phyloP scores from a whole-genome alignment of 1,140 invertebrate species.

The Rhyzopertha dominica region DNA sequence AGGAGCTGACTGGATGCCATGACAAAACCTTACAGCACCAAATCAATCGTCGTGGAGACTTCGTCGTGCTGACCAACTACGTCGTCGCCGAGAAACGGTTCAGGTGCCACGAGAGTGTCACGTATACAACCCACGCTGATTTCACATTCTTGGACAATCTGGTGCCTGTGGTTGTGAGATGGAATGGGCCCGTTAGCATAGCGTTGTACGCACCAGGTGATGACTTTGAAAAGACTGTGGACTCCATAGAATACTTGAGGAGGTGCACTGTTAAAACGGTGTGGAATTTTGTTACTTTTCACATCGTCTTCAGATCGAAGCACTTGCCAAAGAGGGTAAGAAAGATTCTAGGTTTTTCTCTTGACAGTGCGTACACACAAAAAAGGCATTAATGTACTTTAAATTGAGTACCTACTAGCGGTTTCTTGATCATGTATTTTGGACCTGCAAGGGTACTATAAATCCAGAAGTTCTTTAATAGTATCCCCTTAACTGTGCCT shows the following conservation, averaged over 20 bases:
- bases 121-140: slow-evolving; percentile 60
- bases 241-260: slow-evolving; percentile 53
- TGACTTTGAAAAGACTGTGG: slow-evolving; percentile 54
- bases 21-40: too few relatives aligned
- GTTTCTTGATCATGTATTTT: too few relatives aligned
- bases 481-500: too few relatives aligned
- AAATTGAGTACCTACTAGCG: too few relatives aligned
- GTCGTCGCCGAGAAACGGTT: slow-evolving; percentile 51
- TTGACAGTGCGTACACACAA: too few relatives aligned
- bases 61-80: slow-evolving; percentile 82
- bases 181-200: slow-evolving; percentile 60
- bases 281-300: slow-evolving; percentile 56
- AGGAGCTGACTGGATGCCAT: too few relatives aligned
- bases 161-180: slow-evolving; percentile 18
- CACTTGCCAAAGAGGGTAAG: slow-evolving; percentile 51
- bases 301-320: slow-evolving; percentile 57
- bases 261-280: slow-evolving; percentile 49
- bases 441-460: too few relatives aligned
- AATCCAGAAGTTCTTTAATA: too few relatives aligned
- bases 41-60: slow-evolving; percentile 77
- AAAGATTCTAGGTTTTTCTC: background rate
- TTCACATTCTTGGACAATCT: slow-evolving; percentile 27
- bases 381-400: too few relatives aligned
- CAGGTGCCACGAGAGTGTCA: slow-evolving; percentile 60
- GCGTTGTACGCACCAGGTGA: slow-evolving; percentile 62